phyloP scores from a whole-genome alignment of 2,888 invertebrate genomes.

The Ormia ochracea region DNA sequence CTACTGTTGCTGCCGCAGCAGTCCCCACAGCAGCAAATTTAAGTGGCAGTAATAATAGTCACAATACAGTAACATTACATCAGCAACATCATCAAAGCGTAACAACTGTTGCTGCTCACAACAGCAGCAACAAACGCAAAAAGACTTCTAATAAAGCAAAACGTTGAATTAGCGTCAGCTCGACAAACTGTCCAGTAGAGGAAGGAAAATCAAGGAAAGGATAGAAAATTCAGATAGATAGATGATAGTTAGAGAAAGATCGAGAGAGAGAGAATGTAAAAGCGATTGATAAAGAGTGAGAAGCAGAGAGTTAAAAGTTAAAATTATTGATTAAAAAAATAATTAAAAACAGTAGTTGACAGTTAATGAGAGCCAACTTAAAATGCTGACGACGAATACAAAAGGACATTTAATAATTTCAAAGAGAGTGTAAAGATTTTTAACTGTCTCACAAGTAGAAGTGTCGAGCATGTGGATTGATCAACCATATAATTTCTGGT shows the following conservation, averaged over 20 bases:
- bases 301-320: neutral
- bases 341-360: neutral
- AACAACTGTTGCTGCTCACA: conserved; percentile 58
- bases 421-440: neutral
- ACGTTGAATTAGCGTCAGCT: conserved; percentile 68
- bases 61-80: conserved; percentile 65
- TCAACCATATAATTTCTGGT: conserved; percentile 4
- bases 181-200: neutral
- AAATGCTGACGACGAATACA: conserved; percentile 3
- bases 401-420: neutral
- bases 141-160: conserved; percentile 74
- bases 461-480: conserved; percentile 17
- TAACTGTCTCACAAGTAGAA: neutral
- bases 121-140: conserved; percentile 71
- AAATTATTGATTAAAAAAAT: neutral
- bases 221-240: too few relatives aligned
- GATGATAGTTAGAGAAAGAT: neutral
- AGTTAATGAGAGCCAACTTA: neutral
- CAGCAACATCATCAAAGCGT: conserved; percentile 65
- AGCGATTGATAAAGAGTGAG: too few relatives aligned
- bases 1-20: conserved; percentile 60
- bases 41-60: conserved; percentile 44
- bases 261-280: neutral
- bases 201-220: neutral
- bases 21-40: conserved; percentile 55